phyloP scores from a whole-genome alignment of 1,140 invertebrate species.

The Antheraea mylitta region DNA sequence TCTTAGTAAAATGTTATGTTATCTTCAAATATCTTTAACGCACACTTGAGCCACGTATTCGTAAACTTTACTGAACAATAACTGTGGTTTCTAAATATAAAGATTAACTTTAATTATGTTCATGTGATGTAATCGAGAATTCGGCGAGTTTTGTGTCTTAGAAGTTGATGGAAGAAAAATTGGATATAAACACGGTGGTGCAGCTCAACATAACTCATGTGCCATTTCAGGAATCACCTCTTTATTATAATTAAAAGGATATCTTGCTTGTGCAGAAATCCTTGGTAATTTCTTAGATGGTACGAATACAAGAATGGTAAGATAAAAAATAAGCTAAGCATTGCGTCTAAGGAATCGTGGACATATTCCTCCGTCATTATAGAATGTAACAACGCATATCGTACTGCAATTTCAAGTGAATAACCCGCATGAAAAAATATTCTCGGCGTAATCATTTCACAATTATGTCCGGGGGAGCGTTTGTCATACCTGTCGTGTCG shows the following conservation, averaged over 20 bases:
- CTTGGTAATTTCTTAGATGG: not conserved
- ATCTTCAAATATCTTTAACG: no score
- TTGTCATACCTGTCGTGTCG: slow-evolving; percentile 26
- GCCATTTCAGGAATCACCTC: not conserved
- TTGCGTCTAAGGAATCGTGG: slow-evolving; percentile 6
- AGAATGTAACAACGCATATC: slow-evolving; percentile 8
- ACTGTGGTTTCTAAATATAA: no score
- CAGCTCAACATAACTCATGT: not conserved
- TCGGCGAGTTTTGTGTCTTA: not conserved
- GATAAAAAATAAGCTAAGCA: not conserved
- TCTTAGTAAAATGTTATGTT: no score
- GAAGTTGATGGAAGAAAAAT: not conserved
- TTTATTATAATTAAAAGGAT: slow-evolving; percentile 4
- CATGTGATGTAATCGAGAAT: not conserved
- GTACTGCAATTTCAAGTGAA: slow-evolving; percentile 13
- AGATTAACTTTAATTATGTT: not conserved
- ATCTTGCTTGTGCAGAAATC: not conserved
- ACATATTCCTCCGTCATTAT: slow-evolving; percentile 9
- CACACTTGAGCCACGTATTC: no score
- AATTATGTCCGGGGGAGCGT: slow-evolving; percentile 26
- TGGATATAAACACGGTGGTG: not conserved
- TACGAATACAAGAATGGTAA: not conserved
- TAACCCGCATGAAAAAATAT: slow-evolving; percentile 10
- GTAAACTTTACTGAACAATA: no score
- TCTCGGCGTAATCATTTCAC: slow-evolving; percentile 18